Evolutionary conservation across 2,888 invertebrate genomes (phyloP).

Genomic region (Gasteruption jaculator): DNA sequence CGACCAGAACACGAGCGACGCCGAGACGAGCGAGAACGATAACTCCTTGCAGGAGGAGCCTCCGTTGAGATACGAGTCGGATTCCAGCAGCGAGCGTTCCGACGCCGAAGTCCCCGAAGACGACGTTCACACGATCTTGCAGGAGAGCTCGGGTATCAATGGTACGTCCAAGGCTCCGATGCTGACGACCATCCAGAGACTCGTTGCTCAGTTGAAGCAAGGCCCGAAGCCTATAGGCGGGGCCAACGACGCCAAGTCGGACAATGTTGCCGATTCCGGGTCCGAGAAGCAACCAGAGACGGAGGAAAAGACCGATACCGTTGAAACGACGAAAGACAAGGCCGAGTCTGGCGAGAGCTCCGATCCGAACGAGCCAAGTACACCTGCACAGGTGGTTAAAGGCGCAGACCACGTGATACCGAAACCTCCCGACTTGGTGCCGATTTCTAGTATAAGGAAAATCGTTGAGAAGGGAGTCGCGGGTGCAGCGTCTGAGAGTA

Average conservation of each 20-base stretch:
- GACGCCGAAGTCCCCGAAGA: conserved; percentile 36
- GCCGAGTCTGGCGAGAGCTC: too few relatives aligned
- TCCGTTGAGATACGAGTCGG: conserved; percentile 34
- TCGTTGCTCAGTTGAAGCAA: conserved; percentile 46
- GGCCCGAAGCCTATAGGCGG: conserved; percentile 28
- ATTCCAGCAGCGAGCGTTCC: conserved; percentile 40
- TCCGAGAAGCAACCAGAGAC: too few relatives aligned
- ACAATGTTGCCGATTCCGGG: background rate
- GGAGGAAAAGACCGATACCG: too few relatives aligned
- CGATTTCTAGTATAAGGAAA: conserved; percentile 23
- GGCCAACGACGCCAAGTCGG: background rate
- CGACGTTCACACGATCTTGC: conserved; percentile 40
- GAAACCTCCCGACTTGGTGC: conserved; percentile 28
- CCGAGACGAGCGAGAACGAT: conserved; percentile 32
- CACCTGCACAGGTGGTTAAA: conserved; percentile 6
- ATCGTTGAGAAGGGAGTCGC: conserved; percentile 21
- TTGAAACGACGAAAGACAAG: too few relatives aligned
- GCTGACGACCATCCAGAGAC: conserved; percentile 46
- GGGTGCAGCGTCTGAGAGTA: conserved; percentile 26
- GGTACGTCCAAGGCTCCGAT: conserved; percentile 37
- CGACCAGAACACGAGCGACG: conserved; percentile 26
- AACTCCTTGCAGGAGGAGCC: conserved; percentile 18
- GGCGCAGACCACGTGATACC: conserved; percentile 17
- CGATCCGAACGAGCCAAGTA: too few relatives aligned
- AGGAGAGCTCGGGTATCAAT: conserved; percentile 36